Conservation (phyloP, 2,888 invertebrate species). For the Torymus tubicola region DNA sequence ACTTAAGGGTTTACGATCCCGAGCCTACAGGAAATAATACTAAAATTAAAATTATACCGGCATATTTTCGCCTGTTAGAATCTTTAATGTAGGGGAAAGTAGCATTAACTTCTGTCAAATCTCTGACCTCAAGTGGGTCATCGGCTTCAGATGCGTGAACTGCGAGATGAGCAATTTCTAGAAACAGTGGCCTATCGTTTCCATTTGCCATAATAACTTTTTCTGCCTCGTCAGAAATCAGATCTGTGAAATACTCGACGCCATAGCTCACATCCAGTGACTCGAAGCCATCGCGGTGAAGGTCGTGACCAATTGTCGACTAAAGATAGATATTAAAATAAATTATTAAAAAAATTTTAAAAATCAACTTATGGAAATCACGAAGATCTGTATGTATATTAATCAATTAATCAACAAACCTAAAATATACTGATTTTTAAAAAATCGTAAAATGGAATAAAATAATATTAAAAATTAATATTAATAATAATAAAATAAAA, state of each 20-base stretch:
- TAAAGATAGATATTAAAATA: background rate
- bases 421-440: too few species aligned
- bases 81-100: slow-evolving; percentile 84
- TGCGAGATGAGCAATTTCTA: slow-evolving; percentile 88
- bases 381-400: too few species aligned
- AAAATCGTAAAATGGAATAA: too few species aligned
- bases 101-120: slow-evolving; percentile 79
- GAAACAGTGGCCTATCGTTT: slow-evolving; percentile 82
- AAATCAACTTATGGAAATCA: background rate
- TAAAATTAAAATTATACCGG: slow-evolving; percentile 78
- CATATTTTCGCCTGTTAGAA: slow-evolving; percentile 83
- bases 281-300: slow-evolving; percentile 75
- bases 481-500: too few species aligned
- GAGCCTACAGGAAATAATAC: too few species aligned
- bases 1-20: too few species aligned
- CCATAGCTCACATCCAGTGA: slow-evolving; percentile 70
- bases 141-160: slow-evolving; percentile 84
- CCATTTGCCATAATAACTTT: slow-evolving; percentile 79
- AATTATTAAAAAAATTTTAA: background rate
- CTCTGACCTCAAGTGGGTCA: slow-evolving; percentile 84
- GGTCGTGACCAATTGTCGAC: slow-evolving; percentile 73
- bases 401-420: too few species aligned
- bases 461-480: too few species aligned
- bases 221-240: slow-evolving; percentile 83
- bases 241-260: slow-evolving; percentile 83